Conservation (phyloP, 2,113 vertebrate species). For the Emydura subglobosa region DNA sequence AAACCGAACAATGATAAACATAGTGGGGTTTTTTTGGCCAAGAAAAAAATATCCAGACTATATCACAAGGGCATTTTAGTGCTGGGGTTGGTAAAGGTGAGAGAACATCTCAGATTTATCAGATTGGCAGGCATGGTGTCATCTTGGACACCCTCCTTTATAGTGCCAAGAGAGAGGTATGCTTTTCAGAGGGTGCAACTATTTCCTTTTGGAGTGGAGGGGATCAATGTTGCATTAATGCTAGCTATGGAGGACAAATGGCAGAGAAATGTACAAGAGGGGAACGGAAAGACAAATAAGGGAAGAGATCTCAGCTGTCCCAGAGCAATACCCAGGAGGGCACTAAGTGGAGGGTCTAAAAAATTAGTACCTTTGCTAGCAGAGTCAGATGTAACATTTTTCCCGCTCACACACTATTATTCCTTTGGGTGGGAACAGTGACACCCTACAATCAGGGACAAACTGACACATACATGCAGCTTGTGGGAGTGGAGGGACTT, state of each 20-base stretch:
- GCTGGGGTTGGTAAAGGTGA: accelerated
- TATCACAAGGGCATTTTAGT: accelerated
- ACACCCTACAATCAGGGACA: accelerated
- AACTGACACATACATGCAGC: neutral
- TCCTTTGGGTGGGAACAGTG: neutral
- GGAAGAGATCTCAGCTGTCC: neutral
- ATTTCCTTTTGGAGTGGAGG: neutral
- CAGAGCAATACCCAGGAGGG: neutral
- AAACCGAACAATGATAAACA: neutral
- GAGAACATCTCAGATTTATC: neutral
- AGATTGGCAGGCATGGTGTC: neutral
- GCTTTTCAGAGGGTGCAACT: neutral
- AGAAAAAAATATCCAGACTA: neutral
- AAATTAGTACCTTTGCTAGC: neutral
- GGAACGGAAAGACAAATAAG: neutral
- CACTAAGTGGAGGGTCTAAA: neutral
- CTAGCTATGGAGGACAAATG: neutral
- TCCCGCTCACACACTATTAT: neutral
- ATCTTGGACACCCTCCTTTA: neutral
- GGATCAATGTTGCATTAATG: neutral
- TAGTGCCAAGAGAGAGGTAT: neutral
- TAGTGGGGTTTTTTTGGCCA: neutral
- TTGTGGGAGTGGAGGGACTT: constrained; percentile 67
- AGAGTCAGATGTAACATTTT: neutral
- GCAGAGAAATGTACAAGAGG: neutral